Evolutionary conservation across 2,797 vertebrate genomes (phyloP), one percentile per base, ranked within the genome.

Genomic region (Microctenopoma lineatum): DNA sequence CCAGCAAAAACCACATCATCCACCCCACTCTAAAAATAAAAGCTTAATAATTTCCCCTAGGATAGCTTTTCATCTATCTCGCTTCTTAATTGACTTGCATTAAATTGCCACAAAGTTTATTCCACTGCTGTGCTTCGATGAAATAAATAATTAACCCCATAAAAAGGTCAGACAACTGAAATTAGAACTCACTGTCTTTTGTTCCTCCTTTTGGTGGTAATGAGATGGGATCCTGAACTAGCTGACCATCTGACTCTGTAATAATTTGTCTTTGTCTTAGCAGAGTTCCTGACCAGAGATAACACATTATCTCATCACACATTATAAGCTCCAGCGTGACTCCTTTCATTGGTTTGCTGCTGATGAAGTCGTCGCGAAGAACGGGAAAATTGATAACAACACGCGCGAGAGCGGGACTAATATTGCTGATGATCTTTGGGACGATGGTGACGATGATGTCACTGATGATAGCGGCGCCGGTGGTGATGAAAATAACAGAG

Each of bases 131-230:
- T 80, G 86, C 86, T 79, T 76, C 69, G 42, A 86, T 86, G 84
- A 92, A 90, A 90, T 92, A 91, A 91, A 92, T 91, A 90, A 92
- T 92, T 93, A 92, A 92, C 91, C 90, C 82, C 68, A 77, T 76
- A 86, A 90, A 91, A 91, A 90, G 92, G 91, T 91, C 89, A 90
- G 80, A 83, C 80, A 83, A 85, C 70, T 77, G 79, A 86, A 92
- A 91, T 92, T 90, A 90, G 85, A 87, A 83, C 81, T 77, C 72
- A 14, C 55, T 77, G 73, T 11, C 77, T 88, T 77, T 80, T 68
- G 58, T 75, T 83, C 62, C 69, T 71, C 48, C 63, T 79, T 50
- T 66, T 68, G 14, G 54, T 25, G 8, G 61, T 86, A 82, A 88
- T 85, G 73, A 88, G 82, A 80, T 71, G 75, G 26, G 69, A 83